These are phyloP conservation scores for Cirrhinus molitorella DNA, from an alignment of 2,797 vertebrate genomes.

Conservation along the genomic window DNA sequence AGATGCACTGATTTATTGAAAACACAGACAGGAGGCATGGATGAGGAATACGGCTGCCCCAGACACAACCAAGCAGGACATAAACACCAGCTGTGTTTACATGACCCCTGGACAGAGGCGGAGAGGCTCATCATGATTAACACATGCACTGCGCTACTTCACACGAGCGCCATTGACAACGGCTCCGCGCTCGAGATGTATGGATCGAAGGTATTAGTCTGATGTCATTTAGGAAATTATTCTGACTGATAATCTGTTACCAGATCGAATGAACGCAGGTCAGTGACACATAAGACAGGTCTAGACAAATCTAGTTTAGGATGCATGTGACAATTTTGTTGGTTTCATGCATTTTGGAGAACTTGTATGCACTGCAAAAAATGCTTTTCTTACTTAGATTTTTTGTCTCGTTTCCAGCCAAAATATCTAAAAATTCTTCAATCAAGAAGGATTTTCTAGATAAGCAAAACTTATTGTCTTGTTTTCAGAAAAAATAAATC, in stretches of 20 bases:
- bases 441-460: too few relatives aligned
- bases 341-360: not conserved
- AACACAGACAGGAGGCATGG: conserved; percentile 46
- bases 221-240: not conserved
- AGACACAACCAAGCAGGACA: conserved; percentile 59
- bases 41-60: conserved; percentile 32
- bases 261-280: not conserved
- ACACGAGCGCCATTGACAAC: not conserved
- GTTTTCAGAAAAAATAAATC: too few relatives aligned
- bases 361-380: too few relatives aligned
- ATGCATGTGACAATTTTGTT: not conserved
- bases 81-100: conserved; percentile 84
- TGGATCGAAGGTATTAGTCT: not conserved
- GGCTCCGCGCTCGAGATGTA: not conserved
- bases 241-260: conserved; percentile 16
- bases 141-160: conserved; percentile 51
- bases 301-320: not conserved
- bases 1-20: conserved; percentile 62
- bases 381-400: too few relatives aligned
- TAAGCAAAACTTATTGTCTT: too few relatives aligned
- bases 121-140: conserved; percentile 38
- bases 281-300: not conserved
- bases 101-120: conserved; percentile 74
- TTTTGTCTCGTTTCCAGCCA: too few relatives aligned
- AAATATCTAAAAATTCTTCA: too few relatives aligned